Conservation (phyloP, 2,888 invertebrate species). For the Tenthredo scrophulariae region DNA sequence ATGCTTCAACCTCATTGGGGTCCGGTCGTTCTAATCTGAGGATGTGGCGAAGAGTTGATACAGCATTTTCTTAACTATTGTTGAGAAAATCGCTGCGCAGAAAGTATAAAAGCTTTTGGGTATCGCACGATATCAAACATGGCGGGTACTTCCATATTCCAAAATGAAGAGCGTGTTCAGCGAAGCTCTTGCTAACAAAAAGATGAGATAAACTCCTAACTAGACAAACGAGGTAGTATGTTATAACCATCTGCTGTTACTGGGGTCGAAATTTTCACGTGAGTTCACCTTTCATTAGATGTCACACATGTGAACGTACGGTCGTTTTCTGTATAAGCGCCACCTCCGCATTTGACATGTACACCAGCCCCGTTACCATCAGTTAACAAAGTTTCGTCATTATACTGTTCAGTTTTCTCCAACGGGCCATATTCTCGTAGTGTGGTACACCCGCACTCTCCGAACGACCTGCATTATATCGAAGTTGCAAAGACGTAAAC, state of each 20-base stretch:
- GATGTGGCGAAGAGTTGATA: slow-evolving; percentile 6
- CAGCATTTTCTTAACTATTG: background rate
- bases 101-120: background rate
- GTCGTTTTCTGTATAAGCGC: background rate
- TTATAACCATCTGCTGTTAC: background rate
- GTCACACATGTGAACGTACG: background rate
- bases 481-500: background rate
- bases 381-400: slow-evolving; percentile 44
- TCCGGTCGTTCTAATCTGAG: background rate
- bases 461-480: background rate
- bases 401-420: slow-evolving; percentile 16
- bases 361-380: slow-evolving; percentile 4
- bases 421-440: slow-evolving; percentile 13
- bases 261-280: slow-evolving; percentile 38
- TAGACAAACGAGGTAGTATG: slow-evolving; percentile 14
- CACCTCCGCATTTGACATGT: background rate
- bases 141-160: background rate
- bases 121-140: background rate
- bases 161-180: slow-evolving; percentile 1
- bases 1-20: background rate
- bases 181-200: background rate
- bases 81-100: background rate
- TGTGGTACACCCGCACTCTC: background rate
- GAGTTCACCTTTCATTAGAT: slow-evolving; percentile 35
- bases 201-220: background rate